phyloP scores from a whole-genome alignment of 2,113 vertebrate genomes.

The Propithecus coquereli region DNA sequence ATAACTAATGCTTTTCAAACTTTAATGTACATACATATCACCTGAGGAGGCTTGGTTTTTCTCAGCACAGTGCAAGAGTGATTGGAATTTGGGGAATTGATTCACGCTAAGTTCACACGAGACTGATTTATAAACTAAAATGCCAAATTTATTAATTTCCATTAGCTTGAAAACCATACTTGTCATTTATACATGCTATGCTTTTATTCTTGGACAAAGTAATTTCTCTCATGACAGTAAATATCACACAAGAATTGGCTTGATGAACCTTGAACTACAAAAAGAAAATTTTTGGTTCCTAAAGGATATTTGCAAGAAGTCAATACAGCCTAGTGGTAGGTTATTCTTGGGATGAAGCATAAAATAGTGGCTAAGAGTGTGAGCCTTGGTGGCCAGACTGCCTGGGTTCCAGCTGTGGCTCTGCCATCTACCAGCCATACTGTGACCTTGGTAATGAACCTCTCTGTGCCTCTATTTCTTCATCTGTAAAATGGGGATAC shows the following conservation, averaged over 20 bases:
- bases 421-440: not conserved
- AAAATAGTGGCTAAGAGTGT: not conserved
- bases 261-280: not conserved
- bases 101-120: not conserved
- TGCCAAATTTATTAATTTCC: not conserved
- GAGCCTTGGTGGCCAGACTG: not conserved
- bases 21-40: not conserved
- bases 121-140: not conserved
- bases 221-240: not conserved
- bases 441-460: not conserved
- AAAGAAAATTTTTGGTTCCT: not conserved
- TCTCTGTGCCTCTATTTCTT: not conserved
- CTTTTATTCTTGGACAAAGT: not conserved
- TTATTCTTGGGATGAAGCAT: not conserved
- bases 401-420: not conserved
- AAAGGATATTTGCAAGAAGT: not conserved
- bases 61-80: not conserved
- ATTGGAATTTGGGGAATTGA: slow-evolving; percentile 18
- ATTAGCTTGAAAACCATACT: not conserved
- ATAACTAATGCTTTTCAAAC: slow-evolving; percentile 16
- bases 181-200: not conserved
- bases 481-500: not conserved
- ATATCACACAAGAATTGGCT: not conserved
- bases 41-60: not conserved
- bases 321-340: accelerated